A percentile compares a stretch with the other conserved stretches of the same genome.
phyloP scores from a whole-genome alignment of 2,888 invertebrate genomes.

The Heteropelma amictum region DNA sequence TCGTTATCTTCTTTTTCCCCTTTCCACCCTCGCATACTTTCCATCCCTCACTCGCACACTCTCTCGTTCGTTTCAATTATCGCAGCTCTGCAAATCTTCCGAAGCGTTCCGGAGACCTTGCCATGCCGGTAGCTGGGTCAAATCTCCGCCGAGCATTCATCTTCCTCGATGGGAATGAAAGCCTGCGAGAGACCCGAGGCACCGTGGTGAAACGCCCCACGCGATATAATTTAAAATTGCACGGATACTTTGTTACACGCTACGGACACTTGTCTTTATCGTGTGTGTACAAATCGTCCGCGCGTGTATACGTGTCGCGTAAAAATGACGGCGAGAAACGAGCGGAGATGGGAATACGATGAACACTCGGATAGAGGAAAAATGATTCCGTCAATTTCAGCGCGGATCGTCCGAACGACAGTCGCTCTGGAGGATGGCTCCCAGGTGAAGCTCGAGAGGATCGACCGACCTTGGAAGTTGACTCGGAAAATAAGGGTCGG shows the following conservation, averaged over 20 bases:
- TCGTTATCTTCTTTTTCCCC: neutral
- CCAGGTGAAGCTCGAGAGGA: too few relatives aligned
- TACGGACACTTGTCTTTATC: too few relatives aligned
- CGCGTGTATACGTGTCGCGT: neutral
- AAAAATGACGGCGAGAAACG: neutral
- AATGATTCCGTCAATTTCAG: too few relatives aligned
- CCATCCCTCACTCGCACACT: neutral
- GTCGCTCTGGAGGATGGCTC: too few relatives aligned
- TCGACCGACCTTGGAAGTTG: too few relatives aligned
- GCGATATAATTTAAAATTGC: constrained; percentile 38
- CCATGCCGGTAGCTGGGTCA: constrained; percentile 31
- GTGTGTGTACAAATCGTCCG: too few relatives aligned
- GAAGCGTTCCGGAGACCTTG: constrained; percentile 39
- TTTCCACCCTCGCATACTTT: neutral
- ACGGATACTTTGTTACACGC: constrained; percentile 35
- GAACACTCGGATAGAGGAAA: too few relatives aligned
- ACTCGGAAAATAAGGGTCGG: too few relatives aligned
- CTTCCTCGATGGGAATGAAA: constrained; percentile 42
- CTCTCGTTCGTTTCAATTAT: constrained; percentile 59
- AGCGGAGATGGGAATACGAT: too few relatives aligned
- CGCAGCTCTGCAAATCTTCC: constrained; percentile 52
- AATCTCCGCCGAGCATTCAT: constrained; percentile 43
- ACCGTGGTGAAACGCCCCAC: constrained; percentile 13
- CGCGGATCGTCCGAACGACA: too few relatives aligned
- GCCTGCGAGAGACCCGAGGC: constrained; percentile 6